Evolutionary conservation across 2,113 vertebrate genomes (phyloP).

Genomic region (Amblyornis subalaris): DNA sequence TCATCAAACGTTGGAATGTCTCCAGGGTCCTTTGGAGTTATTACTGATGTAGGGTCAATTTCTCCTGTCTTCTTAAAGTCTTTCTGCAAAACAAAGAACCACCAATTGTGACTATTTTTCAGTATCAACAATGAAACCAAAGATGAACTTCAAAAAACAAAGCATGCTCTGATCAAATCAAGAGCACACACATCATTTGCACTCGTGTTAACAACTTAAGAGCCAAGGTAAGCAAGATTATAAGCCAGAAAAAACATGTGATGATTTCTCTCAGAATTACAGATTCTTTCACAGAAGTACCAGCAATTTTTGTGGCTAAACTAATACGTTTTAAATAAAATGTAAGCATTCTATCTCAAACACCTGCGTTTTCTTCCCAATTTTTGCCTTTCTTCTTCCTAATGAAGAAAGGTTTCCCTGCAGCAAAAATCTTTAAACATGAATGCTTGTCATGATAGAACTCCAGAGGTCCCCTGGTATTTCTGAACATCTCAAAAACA

Average conservation of each 20-base stretch:
- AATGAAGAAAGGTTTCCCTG: background rate
- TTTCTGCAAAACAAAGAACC: constrained; percentile 49
- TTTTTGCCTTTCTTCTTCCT: background rate
- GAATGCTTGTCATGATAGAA: background rate
- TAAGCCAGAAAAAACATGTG: background rate
- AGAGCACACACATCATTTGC: background rate
- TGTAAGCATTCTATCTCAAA: background rate
- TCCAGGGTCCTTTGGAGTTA: constrained; percentile 84
- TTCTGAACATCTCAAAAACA: background rate
- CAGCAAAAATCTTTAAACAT: background rate
- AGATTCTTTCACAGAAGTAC: background rate
- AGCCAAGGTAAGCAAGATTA: background rate
- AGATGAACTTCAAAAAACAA: background rate
- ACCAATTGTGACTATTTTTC: background rate
- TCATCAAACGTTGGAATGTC: constrained; percentile 98
- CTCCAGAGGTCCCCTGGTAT: background rate
- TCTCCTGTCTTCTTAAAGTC: constrained; percentile 74
- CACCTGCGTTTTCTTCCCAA: background rate
- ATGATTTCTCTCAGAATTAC: background rate
- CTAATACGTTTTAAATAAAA: background rate
- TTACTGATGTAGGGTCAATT: constrained; percentile 78
- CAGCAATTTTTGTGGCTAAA: background rate
- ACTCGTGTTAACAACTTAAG: background rate
- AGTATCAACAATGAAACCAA: background rate
- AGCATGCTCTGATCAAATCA: background rate